Evolutionary conservation across 2,888 invertebrate genomes (phyloP).

Genomic region (Crioceris asparagi): DNA sequence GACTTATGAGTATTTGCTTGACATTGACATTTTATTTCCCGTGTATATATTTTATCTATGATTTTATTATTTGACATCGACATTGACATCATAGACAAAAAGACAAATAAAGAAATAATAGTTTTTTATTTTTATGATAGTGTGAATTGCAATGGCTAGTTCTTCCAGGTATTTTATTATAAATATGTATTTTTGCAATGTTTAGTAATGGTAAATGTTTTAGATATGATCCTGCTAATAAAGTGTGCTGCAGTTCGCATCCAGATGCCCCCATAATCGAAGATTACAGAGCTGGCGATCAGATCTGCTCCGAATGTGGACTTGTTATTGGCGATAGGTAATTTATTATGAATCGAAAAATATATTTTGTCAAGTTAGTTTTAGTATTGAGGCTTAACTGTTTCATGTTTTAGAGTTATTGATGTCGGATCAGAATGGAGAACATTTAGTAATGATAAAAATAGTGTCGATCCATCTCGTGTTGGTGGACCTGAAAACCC

Average conservation of each 20-base stretch:
- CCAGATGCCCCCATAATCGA: conserved; percentile 94
- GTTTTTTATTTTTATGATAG: not conserved
- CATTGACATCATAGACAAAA: too few relatives aligned
- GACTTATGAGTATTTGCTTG: too few relatives aligned
- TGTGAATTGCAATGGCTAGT: conserved; percentile 51
- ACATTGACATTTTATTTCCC: too few relatives aligned
- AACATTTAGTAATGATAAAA: conserved; percentile 97
- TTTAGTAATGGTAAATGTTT: conserved; percentile 10
- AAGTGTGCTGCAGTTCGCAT: conserved; percentile 84
- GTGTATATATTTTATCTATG: too few relatives aligned
- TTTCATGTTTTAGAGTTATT: conserved; percentile 63
- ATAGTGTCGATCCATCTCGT: conserved; percentile 95
- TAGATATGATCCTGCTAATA: conserved; percentile 60
- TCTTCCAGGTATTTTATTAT: conserved; percentile 49
- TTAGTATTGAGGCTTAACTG: too few relatives aligned
- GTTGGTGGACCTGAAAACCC: conserved; percentile 99
- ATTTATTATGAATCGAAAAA: too few relatives aligned
- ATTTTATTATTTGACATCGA: too few relatives aligned
- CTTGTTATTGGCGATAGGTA: conserved; percentile 97
- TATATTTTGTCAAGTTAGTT: too few relatives aligned
- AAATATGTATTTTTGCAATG: not conserved
- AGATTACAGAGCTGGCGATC: conserved; percentile 97
- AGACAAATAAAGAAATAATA: too few relatives aligned
- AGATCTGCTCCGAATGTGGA: conserved; percentile 99
- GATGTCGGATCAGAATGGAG: conserved; percentile 99